These are phyloP conservation scores for Cettia cetti DNA, from an alignment of 2,113 vertebrate genomes.

Conservation along the genomic window DNA sequence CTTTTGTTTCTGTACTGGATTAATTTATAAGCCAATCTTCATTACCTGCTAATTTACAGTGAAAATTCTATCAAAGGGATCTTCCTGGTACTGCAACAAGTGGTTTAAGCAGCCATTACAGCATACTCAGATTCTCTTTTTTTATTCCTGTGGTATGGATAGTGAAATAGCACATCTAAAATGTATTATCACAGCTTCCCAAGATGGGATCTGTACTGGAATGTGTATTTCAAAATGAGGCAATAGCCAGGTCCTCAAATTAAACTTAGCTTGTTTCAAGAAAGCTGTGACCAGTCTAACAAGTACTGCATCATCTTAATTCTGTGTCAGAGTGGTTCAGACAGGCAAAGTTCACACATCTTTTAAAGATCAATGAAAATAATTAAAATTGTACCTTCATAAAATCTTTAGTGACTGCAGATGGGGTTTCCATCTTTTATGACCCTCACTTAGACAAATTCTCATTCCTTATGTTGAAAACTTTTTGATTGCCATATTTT, in stretches of 20 bases:
- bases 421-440: neutral
- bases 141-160: neutral
- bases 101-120: neutral
- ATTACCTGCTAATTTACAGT: neutral
- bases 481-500: neutral
- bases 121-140: neutral
- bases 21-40: neutral
- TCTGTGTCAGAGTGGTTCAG: neutral
- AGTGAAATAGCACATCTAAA: neutral
- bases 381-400: neutral
- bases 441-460: neutral
- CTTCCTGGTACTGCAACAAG: neutral
- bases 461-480: neutral
- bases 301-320: neutral
- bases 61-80: neutral
- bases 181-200: neutral
- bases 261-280: neutral
- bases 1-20: neutral
- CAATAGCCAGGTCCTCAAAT: neutral
- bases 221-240: neutral
- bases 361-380: neutral
- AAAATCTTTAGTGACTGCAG: neutral
- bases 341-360: neutral
- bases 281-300: neutral
- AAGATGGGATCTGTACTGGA: neutral